phyloP scores from a whole-genome alignment of 2,888 invertebrate species.

The Urechis unicinctus region DNA sequence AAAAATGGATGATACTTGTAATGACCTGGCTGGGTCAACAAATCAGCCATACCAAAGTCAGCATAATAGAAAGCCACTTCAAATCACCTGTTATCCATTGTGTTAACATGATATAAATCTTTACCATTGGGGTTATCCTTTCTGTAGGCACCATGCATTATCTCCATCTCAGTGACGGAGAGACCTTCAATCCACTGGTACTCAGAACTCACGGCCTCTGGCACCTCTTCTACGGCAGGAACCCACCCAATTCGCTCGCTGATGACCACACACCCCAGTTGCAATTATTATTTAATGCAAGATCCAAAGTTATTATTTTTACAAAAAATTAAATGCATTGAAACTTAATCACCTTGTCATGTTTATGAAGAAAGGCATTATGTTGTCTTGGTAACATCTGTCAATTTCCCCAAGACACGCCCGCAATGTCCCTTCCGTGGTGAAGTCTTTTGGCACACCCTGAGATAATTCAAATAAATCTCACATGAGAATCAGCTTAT shows the following conservation, averaged over 20 bases:
- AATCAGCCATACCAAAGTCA: no score
- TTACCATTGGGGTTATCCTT: slow-evolving; percentile 27
- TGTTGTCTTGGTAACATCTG: slow-evolving; percentile 28
- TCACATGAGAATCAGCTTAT: neutral
- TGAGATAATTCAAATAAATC: neutral
- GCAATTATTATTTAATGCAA: neutral
- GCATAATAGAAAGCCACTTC: no score
- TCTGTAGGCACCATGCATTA: slow-evolving; percentile 27
- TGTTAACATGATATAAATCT: neutral
- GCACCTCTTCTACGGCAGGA: slow-evolving; percentile 20
- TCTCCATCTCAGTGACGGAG: slow-evolving; percentile 33
- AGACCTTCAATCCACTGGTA: slow-evolving; percentile 25
- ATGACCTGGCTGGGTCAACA: no score
- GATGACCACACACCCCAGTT: neutral
- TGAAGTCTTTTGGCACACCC: slow-evolving; percentile 10
- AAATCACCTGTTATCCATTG: no score
- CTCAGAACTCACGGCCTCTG: slow-evolving; percentile 17
- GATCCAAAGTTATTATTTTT: neutral
- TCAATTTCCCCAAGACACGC: slow-evolving; percentile 32
- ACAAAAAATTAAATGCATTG: neutral
- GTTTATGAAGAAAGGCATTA: slow-evolving; percentile 25
- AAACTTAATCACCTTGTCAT: slow-evolving; percentile 19
- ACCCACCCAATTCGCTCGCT: slow-evolving; percentile 14
- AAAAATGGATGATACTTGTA: no score
- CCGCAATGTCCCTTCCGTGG: slow-evolving; percentile 22